Evolutionary conservation across 1,140 invertebrate species (phyloP).

Genomic region (Drosophila neocordata): DNA sequence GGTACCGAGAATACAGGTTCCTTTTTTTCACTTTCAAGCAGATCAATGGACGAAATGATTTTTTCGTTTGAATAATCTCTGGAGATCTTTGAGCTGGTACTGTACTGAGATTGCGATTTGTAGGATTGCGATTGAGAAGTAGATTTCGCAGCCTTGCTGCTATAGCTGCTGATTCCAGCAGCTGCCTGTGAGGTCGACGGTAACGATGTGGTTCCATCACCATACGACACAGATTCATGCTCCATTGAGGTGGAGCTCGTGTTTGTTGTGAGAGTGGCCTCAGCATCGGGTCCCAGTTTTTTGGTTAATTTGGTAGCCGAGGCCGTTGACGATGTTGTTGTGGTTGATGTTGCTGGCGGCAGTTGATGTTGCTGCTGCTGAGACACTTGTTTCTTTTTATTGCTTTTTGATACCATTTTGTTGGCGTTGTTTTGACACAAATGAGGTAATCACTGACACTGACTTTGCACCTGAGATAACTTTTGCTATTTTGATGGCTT

Average conservation of each 20-base stretch:
- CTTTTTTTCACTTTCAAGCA: constrained; percentile 76
- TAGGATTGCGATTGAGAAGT: constrained; percentile 37
- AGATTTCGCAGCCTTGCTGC: constrained; percentile 34
- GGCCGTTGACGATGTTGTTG: constrained; percentile 67
- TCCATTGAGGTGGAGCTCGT: constrained; percentile 64
- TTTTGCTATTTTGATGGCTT: constrained; percentile 38
- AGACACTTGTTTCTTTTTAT: constrained; percentile 80
- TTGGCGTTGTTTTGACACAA: constrained; percentile 52
- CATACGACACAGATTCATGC: constrained; percentile 62
- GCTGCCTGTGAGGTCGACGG: constrained; percentile 16
- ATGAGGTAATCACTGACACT: constrained; percentile 70
- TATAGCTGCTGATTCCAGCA: constrained; percentile 57
- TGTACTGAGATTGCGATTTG: constrained; percentile 54
- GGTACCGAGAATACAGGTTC: constrained; percentile 80
- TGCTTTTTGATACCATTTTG: constrained; percentile 81
- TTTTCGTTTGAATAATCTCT: constrained; percentile 65
- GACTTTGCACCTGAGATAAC: constrained; percentile 36
- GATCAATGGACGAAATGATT: constrained; percentile 77
- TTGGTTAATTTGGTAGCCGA: constrained; percentile 68
- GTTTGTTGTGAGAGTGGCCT: constrained; percentile 62
- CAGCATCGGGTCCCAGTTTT: constrained; percentile 64
- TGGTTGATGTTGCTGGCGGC: constrained; percentile 63
- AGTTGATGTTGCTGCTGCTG: constrained; percentile 41
- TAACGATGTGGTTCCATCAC: neutral
- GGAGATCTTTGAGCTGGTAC: constrained; percentile 51